These are phyloP conservation scores for Mionectes olivaceus DNA, from an alignment of 2,797 vertebrate species.

Conservation along the genomic window DNA sequence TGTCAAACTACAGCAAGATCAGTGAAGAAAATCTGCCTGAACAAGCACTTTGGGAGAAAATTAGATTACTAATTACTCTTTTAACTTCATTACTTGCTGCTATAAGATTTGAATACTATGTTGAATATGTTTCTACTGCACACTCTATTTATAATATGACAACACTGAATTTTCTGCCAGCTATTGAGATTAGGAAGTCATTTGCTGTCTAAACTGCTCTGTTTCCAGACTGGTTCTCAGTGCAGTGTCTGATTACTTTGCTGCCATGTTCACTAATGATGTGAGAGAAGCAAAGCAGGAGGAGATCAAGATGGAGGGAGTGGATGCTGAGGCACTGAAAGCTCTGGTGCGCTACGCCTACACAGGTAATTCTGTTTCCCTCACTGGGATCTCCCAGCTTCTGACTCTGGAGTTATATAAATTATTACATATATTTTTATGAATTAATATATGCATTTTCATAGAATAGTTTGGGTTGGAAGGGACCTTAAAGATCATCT, in stretches of 20 bases:
- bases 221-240: constrained; percentile 91
- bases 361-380: constrained; percentile 82
- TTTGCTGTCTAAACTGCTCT: neutral
- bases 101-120: neutral
- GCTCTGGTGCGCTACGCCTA: constrained; percentile 96
- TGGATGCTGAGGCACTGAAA: constrained; percentile 92
- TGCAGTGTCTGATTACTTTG: constrained; percentile 96
- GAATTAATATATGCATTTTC: neutral
- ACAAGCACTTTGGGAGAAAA: neutral
- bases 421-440: neutral
- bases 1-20: neutral
- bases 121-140: neutral
- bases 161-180: neutral
- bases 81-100: neutral
- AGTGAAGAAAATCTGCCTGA: neutral
- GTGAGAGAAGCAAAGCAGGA: constrained; percentile 95
- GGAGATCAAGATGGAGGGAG: constrained; percentile 97
- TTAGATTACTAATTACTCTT: neutral
- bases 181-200: neutral
- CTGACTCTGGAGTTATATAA: neutral
- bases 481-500: neutral
- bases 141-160: neutral
- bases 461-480: too few relatives aligned
- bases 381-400: neutral
- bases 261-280: constrained; percentile 97